Evolutionary conservation across 1,140 invertebrate species (phyloP).

Genomic region (Sycophila sp.): DNA sequence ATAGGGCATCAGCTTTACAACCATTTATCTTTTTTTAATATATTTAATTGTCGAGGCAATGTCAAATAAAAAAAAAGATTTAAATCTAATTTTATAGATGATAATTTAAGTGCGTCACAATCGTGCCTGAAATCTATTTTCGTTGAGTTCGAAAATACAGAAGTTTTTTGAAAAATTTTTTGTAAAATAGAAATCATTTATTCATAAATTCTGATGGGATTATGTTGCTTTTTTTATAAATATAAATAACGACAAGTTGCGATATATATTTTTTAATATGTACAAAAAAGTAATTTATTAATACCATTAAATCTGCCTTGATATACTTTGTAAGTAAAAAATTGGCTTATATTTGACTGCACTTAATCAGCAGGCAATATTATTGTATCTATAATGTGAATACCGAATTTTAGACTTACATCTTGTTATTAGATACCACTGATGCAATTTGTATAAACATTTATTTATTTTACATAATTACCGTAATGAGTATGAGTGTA

Average conservation of each 20-base stretch:
- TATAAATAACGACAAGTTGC: slow-evolving; percentile 29
- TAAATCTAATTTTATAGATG: slow-evolving; percentile 1
- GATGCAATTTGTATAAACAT: slow-evolving; percentile 43
- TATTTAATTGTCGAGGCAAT: slow-evolving; percentile 34
- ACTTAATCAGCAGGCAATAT: slow-evolving; percentile 27
- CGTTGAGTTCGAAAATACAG: background rate
- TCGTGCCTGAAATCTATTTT: slow-evolving; percentile 31
- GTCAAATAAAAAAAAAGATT: slow-evolving; percentile 26
- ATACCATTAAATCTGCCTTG: slow-evolving; percentile 20
- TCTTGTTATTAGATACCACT: slow-evolving; percentile 31
- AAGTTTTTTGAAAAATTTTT: slow-evolving; percentile 30
- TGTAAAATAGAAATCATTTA: background rate
- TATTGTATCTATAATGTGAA: slow-evolving; percentile 45
- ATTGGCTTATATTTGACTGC: slow-evolving; percentile 32
- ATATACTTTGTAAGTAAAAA: slow-evolving; percentile 33
- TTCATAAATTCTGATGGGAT: background rate
- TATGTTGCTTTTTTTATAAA: slow-evolving; percentile 30
- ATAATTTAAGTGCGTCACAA: slow-evolving; percentile 23
- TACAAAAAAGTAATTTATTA: slow-evolving; percentile 39
- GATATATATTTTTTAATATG: slow-evolving; percentile 37
- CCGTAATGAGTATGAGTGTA: slow-evolving; percentile 19
- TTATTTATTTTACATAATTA: slow-evolving; percentile 44
- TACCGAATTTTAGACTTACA: slow-evolving; percentile 40
- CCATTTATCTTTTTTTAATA: slow-evolving; percentile 18
- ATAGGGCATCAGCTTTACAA: slow-evolving; percentile 27